phyloP scores from a whole-genome alignment of 1,140 invertebrate genomes.

The Drusus annulatus region DNA sequence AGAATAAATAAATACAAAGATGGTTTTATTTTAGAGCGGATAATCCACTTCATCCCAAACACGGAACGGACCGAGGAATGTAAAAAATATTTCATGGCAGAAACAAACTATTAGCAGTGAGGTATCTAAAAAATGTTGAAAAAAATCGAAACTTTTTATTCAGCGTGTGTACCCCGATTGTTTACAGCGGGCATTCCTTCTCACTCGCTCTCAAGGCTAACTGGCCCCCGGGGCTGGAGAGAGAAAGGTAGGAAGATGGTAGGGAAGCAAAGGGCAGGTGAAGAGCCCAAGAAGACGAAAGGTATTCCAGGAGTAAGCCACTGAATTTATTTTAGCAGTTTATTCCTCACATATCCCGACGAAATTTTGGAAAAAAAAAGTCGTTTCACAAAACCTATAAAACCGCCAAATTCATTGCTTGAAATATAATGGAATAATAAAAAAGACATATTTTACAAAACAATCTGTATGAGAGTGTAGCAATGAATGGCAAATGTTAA shows the following conservation, averaged over 20 bases:
- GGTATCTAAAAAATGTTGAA: conserved; percentile 53
- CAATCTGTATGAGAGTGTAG: too few species aligned
- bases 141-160: conserved; percentile 44
- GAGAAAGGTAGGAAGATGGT: conserved; percentile 35
- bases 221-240: conserved; percentile 4
- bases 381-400: too few species aligned
- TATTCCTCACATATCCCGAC: too few species aligned
- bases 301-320: conserved; percentile 32
- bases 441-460: too few species aligned
- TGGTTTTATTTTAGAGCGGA: conserved; percentile 2
- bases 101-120: conserved; percentile 46
- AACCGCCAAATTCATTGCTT: too few species aligned
- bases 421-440: too few species aligned
- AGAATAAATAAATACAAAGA: not conserved
- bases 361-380: too few species aligned
- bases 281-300: conserved; percentile 35
- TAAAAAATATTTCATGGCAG: conserved; percentile 54
- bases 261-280: conserved; percentile 32
- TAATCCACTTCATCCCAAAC: conserved; percentile 8
- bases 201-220: conserved; percentile 14
- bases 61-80: conserved; percentile 9
- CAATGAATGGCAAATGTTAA: too few species aligned
- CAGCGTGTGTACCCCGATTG: conserved; percentile 24
- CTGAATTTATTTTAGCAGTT: not conserved
- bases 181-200: conserved; percentile 45